Evolutionary conservation across 2,113 vertebrate species (phyloP).

Genomic region (Dolichotis patagonum): DNA sequence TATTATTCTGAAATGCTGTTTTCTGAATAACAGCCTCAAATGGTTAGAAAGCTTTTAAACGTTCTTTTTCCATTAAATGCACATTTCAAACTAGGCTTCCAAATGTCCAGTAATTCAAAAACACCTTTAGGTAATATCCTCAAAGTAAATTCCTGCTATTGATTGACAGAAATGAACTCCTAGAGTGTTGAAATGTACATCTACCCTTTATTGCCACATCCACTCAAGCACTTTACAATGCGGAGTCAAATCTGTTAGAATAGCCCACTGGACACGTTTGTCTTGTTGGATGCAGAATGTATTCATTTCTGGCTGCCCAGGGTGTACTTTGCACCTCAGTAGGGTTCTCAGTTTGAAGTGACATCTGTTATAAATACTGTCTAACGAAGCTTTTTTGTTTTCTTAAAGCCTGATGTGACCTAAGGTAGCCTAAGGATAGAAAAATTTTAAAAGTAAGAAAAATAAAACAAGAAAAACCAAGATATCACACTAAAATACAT

Average conservation of each 20-base stretch:
- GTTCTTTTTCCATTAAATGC: conserved; percentile 72
- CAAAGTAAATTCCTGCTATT: conserved; percentile 71
- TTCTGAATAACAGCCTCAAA: conserved; percentile 72
- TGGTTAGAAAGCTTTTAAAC: conserved; percentile 78
- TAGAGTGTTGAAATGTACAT: conserved; percentile 70
- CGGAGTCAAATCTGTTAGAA: conserved; percentile 57
- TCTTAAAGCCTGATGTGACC: conserved; percentile 52
- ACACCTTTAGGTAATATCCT: conserved; percentile 78
- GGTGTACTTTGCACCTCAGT: conserved; percentile 71
- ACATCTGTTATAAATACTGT: conserved; percentile 70
- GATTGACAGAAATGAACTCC: conserved; percentile 79
- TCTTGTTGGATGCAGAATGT: conserved; percentile 68
- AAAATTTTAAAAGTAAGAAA: not conserved
- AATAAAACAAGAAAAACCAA: conserved; percentile 23
- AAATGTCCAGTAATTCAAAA: conserved; percentile 79
- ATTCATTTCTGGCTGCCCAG: conserved; percentile 68
- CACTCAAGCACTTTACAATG: conserved; percentile 54
- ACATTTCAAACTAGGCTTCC: conserved; percentile 69
- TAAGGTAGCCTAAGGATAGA: not conserved
- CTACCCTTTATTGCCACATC: conserved; percentile 60
- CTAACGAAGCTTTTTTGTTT: conserved; percentile 70
- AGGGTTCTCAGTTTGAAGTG: conserved; percentile 64
- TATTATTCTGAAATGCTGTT: conserved; percentile 65
- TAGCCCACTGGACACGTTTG: conserved; percentile 68
- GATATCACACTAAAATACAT: conserved; percentile 35